Evolutionary conservation across 2,888 invertebrate genomes (phyloP).

Genomic region (Thera obeliscata): DNA sequence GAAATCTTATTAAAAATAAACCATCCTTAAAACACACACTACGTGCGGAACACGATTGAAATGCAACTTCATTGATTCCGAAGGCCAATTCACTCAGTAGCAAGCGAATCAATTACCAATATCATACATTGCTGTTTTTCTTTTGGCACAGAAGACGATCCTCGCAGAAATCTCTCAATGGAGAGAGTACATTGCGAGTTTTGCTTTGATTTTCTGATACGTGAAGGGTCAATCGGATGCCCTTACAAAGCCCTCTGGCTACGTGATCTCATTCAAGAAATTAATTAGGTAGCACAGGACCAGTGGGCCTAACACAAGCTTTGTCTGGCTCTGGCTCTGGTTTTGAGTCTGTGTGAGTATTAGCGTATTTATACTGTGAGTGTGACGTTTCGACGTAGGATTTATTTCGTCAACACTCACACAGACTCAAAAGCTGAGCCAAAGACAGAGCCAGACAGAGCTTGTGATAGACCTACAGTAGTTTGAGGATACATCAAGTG

Average conservation of each 20-base stretch:
- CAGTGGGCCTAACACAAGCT: background rate
- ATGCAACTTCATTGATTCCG: conserved; percentile 46
- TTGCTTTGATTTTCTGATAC: conserved; percentile 9
- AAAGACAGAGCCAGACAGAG: too few relatives aligned
- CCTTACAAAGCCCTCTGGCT: conserved; percentile 46
- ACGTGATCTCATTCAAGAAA: conserved; percentile 70
- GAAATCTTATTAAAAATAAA: conserved; percentile 12
- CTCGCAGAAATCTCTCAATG: conserved; percentile 12
- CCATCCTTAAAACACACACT: conserved; percentile 32
- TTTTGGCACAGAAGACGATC: background rate
- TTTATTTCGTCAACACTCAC: too few relatives aligned
- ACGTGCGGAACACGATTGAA: conserved; percentile 61
- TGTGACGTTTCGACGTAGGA: too few relatives aligned
- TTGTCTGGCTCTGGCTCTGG: too few relatives aligned
- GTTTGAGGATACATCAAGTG: too few relatives aligned
- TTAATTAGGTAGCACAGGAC: conserved; percentile 59
- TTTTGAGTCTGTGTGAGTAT: too few relatives aligned
- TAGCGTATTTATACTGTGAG: too few relatives aligned
- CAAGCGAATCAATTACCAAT: conserved; percentile 23
- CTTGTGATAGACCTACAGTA: too few relatives aligned
- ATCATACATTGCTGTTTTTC: conserved; percentile 26
- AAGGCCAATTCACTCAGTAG: conserved; percentile 50
- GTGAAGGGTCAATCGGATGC: conserved; percentile 52
- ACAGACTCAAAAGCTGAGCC: too few relatives aligned
- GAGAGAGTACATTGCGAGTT: conserved; percentile 7